Evolutionary conservation across 2,113 vertebrate species (phyloP).

Genomic region (Camelus bactrianus): DNA sequence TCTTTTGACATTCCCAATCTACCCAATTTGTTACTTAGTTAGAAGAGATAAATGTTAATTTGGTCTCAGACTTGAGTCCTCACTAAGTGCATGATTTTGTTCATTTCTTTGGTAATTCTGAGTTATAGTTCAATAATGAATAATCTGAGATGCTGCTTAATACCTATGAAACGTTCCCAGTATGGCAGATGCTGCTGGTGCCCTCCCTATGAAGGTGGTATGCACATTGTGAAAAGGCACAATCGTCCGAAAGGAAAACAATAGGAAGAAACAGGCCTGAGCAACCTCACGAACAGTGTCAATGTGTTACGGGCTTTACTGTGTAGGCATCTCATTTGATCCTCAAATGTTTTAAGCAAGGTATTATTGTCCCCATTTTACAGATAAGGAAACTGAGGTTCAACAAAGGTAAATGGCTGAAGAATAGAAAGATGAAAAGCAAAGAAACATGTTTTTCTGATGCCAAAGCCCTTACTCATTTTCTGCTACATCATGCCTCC

Average conservation of each 20-base stretch:
- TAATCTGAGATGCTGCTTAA: neutral
- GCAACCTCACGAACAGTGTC: neutral
- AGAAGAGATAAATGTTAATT: neutral
- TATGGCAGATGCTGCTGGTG: neutral
- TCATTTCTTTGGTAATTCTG: neutral
- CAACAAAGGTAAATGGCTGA: neutral
- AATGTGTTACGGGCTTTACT: neutral
- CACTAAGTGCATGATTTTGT: neutral
- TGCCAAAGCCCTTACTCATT: neutral
- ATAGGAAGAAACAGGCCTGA: neutral
- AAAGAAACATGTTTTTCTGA: neutral
- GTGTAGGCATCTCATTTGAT: neutral
- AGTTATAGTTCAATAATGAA: neutral
- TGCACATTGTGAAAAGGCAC: neutral
- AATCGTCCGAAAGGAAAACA: neutral
- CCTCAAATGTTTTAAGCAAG: neutral
- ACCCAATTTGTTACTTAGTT: neutral
- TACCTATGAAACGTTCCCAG: neutral
- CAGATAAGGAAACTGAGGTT: neutral
- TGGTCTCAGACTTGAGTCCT: neutral
- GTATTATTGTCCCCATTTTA: neutral
- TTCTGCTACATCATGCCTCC: neutral
- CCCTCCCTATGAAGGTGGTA: neutral
- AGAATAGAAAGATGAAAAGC: neutral
- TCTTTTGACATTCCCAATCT: neutral